phyloP scores from a whole-genome alignment of 2,797 vertebrate genomes.

The Anabacerthia variegaticeps region DNA sequence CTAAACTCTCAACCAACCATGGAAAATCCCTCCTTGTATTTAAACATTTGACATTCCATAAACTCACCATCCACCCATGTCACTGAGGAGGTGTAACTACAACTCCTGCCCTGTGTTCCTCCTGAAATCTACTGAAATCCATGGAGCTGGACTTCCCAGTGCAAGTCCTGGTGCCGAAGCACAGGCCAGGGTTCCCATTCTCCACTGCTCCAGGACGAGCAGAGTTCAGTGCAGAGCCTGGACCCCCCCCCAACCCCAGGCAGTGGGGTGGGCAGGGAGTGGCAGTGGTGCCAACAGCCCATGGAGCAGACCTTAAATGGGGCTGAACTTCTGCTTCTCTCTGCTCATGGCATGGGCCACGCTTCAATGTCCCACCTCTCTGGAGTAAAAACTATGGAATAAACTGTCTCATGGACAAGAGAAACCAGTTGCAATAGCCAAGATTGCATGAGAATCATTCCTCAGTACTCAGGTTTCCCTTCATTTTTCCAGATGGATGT shows the following conservation, averaged over 20 bases:
- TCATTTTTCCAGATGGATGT: background rate
- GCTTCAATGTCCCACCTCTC: background rate
- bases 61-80: background rate
- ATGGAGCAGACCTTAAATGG: fast-evolving
- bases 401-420: background rate
- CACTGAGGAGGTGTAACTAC: fast-evolving
- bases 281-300: background rate
- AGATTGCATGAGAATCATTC: background rate
- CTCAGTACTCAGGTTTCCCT: background rate
- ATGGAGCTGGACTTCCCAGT: background rate
- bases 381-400: background rate
- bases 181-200: background rate
- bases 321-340: background rate
- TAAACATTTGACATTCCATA: background rate
- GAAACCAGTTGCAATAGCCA: background rate
- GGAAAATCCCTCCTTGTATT: background rate
- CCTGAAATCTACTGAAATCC: background rate
- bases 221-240: background rate
- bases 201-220: fast-evolving
- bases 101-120: background rate
- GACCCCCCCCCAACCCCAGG: fast-evolving
- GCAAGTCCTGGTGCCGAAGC: background rate
- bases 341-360: background rate
- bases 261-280: fast-evolving
- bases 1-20: background rate